These are phyloP conservation scores for Cremastinae sp. DNA, from an alignment of 2,888 invertebrate genomes.

Conservation along the genomic window DNA sequence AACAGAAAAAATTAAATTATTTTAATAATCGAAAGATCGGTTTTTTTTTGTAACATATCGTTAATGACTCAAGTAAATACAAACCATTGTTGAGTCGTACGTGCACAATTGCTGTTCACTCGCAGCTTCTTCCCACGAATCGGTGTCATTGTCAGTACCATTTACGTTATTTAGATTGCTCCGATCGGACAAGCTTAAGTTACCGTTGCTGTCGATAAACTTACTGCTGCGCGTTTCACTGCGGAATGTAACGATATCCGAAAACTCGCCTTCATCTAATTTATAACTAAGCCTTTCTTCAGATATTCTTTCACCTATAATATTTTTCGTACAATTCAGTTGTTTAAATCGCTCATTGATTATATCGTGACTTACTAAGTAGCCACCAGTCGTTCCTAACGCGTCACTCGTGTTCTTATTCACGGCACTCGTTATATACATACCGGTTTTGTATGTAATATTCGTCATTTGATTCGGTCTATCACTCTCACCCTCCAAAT, in stretches of 20 bases:
- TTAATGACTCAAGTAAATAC: too few species aligned
- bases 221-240: slow-evolving; percentile 61
- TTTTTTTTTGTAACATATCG: too few species aligned
- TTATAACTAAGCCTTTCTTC: slow-evolving; percentile 53
- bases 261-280: slow-evolving; percentile 60
- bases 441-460: slow-evolving; percentile 59
- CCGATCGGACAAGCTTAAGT: background rate
- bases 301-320: slow-evolving; percentile 64
- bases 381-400: slow-evolving; percentile 44
- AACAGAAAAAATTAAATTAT: background rate
- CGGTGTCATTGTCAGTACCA: slow-evolving; percentile 38
- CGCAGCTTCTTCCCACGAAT: slow-evolving; percentile 49
- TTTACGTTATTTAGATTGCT: slow-evolving; percentile 46
- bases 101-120: slow-evolving; percentile 64
- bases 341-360: slow-evolving; percentile 63
- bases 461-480: slow-evolving; percentile 29
- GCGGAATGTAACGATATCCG: slow-evolving; percentile 71
- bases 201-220: slow-evolving; percentile 4
- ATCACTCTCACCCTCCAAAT: slow-evolving; percentile 42
- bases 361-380: slow-evolving; percentile 56
- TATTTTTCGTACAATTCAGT: slow-evolving; percentile 61
- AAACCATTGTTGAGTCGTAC: slow-evolving; percentile 48
- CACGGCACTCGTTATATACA: slow-evolving; percentile 50
- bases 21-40: too few species aligned
- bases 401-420: slow-evolving; percentile 3